Conservation (phyloP, 2,797 vertebrate species). For the Falco rusticolus region DNA sequence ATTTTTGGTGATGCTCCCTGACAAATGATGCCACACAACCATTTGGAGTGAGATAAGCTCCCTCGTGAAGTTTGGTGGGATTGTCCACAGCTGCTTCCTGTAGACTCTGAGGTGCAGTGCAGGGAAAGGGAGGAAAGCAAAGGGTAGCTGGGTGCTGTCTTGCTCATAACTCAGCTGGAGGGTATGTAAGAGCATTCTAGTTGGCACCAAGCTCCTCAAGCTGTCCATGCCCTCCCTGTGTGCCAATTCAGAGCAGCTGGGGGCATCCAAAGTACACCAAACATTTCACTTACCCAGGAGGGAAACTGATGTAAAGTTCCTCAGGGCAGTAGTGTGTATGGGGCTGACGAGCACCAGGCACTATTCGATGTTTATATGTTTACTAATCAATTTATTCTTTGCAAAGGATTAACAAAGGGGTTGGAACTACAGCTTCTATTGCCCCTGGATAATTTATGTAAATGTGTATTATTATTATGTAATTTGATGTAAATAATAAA, state of each 20-base stretch:
- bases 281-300: not conserved
- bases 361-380: not conserved
- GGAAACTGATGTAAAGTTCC: not conserved
- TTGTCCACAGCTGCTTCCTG: not conserved
- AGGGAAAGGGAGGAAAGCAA: not conserved
- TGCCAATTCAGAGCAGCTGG: not conserved
- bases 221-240: not conserved
- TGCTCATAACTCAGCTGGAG: not conserved
- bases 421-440: not conserved
- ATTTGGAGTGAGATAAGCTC: not conserved
- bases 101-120: not conserved
- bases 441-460: not conserved
- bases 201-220: not conserved
- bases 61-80: not conserved
- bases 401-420: not conserved
- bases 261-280: not conserved
- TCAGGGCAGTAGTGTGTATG: not conserved
- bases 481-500: too few species aligned
- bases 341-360: not conserved
- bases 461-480: too few species aligned
- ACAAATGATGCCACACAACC: rapidly evolving
- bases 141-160: not conserved
- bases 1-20: not conserved
- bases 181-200: not conserved
- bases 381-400: not conserved